Evolutionary conservation across 1,140 invertebrate genomes (phyloP).

Genomic region (Asbolus verrucosus): DNA sequence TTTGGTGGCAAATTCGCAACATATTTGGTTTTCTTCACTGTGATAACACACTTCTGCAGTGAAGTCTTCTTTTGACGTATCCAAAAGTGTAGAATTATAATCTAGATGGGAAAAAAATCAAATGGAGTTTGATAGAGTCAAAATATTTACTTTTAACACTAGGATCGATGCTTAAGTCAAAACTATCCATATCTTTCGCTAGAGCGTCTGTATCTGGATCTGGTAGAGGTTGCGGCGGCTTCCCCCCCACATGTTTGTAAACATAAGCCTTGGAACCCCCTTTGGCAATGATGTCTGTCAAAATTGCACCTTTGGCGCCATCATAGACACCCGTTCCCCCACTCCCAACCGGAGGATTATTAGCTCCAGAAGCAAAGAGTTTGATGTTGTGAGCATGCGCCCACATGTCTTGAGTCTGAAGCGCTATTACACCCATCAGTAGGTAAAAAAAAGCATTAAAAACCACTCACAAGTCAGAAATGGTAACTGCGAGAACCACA

Average conservation of each 20-base stretch:
- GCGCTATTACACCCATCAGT: conserved; percentile 53
- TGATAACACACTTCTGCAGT: too few relatives aligned
- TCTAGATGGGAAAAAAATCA: not conserved
- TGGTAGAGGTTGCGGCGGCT: not conserved
- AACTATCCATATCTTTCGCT: conserved; percentile 38
- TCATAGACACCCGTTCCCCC: conserved; percentile 65
- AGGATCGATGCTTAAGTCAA: conserved; percentile 29
- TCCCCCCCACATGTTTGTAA: too few relatives aligned
- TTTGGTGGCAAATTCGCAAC: conserved; percentile 44
- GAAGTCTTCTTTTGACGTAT: too few relatives aligned
- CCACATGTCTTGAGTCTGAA: conserved; percentile 68
- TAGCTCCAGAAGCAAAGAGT: conserved; percentile 68
- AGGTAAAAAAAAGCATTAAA: conserved; percentile 56
- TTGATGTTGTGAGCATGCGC: conserved; percentile 66
- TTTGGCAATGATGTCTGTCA: too few relatives aligned
- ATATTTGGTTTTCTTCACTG: conserved; percentile 7
- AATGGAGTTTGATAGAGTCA: conserved; percentile 1
- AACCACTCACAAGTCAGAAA: conserved; percentile 74
- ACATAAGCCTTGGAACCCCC: conserved; percentile 18
- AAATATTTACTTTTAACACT: conserved; percentile 13
- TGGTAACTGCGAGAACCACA: conserved; percentile 80
- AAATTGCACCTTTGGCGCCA: conserved; percentile 61
- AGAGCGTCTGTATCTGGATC: conserved; percentile 31
- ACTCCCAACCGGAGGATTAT: conserved; percentile 64
- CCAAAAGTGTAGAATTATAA: conserved; percentile 1